phyloP scores from a whole-genome alignment of 2,113 vertebrate genomes.

The Morphnarchus princeps region DNA sequence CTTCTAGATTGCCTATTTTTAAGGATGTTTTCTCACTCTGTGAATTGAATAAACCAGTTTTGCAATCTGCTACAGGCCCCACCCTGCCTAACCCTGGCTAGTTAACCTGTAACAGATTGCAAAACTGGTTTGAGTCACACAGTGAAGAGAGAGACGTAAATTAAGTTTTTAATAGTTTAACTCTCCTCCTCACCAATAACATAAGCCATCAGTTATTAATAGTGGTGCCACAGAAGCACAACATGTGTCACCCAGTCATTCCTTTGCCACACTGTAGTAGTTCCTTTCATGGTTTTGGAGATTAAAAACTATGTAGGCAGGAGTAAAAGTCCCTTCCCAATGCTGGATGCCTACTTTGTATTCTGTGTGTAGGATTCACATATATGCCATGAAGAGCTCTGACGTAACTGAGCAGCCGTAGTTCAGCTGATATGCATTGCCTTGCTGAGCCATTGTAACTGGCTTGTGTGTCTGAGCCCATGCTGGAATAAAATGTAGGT shows the following conservation, averaged over 20 bases:
- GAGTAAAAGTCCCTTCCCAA: background rate
- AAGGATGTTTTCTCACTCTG: background rate
- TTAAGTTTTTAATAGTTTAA: background rate
- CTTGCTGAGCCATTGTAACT: background rate
- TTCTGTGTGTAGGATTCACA: background rate
- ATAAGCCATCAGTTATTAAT: background rate
- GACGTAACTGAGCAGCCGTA: background rate
- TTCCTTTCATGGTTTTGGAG: background rate
- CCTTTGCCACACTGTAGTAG: background rate
- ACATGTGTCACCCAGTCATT: background rate
- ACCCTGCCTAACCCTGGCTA: slow-evolving; percentile 44
- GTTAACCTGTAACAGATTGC: slow-evolving; percentile 66
- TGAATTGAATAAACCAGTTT: slow-evolving; percentile 50
- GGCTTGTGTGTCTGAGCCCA: background rate
- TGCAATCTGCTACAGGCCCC: slow-evolving; percentile 42
- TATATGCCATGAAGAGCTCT: background rate
- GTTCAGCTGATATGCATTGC: background rate
- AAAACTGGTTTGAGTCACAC: slow-evolving; percentile 58
- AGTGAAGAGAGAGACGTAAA: background rate
- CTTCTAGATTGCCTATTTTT: background rate
- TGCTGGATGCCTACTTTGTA: background rate
- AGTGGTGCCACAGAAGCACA: background rate
- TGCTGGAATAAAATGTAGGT: background rate
- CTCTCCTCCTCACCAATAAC: background rate
- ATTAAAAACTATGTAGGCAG: background rate